phyloP scores from a whole-genome alignment of 2,888 invertebrate species.

The Chorisops tibialis region DNA sequence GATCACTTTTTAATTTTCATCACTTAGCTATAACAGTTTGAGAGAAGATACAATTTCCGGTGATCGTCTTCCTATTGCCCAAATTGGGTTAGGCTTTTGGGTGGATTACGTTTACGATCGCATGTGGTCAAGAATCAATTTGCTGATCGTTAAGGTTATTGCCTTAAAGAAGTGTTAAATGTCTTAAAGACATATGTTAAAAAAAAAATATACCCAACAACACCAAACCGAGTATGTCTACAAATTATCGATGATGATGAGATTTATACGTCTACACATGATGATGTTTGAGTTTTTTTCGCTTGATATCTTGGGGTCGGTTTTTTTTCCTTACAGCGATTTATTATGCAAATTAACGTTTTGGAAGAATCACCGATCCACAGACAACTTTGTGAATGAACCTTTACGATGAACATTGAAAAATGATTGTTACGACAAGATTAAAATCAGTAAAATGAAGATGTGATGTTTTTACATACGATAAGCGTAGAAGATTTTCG shows the following conservation, averaged over 20 bases:
- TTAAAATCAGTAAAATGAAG: slow-evolving; percentile 7
- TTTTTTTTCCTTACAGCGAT: neutral
- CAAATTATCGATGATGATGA: slow-evolving; percentile 2
- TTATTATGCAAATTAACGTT: neutral
- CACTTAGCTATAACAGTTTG: neutral
- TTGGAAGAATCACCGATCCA: neutral
- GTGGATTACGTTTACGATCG: slow-evolving; percentile 15
- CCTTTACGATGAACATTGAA: slow-evolving; percentile 5
- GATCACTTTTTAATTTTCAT: slow-evolving; percentile 15
- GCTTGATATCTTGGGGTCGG: neutral
- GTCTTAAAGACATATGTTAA: neutral
- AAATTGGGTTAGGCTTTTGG: slow-evolving; percentile 12
- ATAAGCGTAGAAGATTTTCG: neutral
- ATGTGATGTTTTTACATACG: neutral
- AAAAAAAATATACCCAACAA: neutral
- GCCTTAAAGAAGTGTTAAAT: slow-evolving; percentile 24
- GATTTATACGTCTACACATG: neutral
- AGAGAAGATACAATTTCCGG: slow-evolving; percentile 16
- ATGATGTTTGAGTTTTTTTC: neutral
- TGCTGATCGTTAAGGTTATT: slow-evolving; percentile 22
- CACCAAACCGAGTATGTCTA: neutral
- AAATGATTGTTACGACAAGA: slow-evolving; percentile 14
- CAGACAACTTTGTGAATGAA: neutral
- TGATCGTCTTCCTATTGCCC: slow-evolving; percentile 6
- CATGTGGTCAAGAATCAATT: slow-evolving; percentile 21